Evolutionary conservation across 2,888 invertebrate genomes (phyloP).

Genomic region (Helleia helle): DNA sequence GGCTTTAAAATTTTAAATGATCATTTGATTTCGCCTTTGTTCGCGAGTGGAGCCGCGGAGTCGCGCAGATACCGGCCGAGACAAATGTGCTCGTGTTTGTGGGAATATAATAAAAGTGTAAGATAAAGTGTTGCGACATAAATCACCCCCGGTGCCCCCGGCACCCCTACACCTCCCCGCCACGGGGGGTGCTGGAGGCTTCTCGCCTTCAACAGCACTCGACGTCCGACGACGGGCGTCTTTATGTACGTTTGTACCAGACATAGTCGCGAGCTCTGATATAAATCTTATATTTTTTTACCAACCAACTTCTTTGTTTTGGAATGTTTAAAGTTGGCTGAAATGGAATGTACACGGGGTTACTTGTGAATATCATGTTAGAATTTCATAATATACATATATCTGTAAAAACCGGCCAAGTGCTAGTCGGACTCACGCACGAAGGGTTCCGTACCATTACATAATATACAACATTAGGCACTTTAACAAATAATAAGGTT

Average conservation of each 20-base stretch:
- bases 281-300: slow-evolving; percentile 4
- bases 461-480: no score
- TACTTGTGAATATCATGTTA: no score
- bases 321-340: no score
- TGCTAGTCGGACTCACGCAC: no score
- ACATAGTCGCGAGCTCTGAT: background rate
- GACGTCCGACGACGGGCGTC: no score
- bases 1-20: slow-evolving; percentile 46
- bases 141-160: background rate
- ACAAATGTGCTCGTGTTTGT: slow-evolving; percentile 13
- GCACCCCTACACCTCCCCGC: no score
- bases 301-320: background rate
- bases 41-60: slow-evolving; percentile 13
- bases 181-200: background rate
- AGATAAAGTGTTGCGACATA: slow-evolving; percentile 14
- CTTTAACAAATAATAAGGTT: no score
- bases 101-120: slow-evolving; percentile 15
- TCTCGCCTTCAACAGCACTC: no score
- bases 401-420: no score
- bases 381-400: no score
- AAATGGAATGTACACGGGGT: no score
- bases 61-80: background rate
- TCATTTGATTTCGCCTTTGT: slow-evolving; percentile 52
- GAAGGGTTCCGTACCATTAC: no score
- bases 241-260: slow-evolving; percentile 4